Base-by-base conservation (phyloP, 2,797 vertebrate genomes). In the Borostomias antarcticus region DNA sequence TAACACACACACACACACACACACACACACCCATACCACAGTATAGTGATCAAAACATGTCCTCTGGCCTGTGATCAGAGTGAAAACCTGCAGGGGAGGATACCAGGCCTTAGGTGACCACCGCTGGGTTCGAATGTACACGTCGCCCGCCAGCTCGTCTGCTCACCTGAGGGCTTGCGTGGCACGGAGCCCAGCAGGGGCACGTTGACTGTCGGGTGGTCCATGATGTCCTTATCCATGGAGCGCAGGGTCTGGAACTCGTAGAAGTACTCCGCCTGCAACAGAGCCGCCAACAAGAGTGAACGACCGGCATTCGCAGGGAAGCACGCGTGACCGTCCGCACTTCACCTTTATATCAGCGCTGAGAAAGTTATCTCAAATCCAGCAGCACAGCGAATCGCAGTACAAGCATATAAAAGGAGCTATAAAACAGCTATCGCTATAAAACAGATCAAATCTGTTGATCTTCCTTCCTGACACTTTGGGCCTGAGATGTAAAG, bases 161-260 rank as follows among this genome's bases (percentile, higher is more conserved):
- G 91, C 91, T 72, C 79, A 96, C 95, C 95, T 92, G 95, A 94
- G 61, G 93, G 86, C 85, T 94, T 94, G 78, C 93, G 93, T 64
- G 95, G 93, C 68, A 96, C 85, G 53, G 89, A 92, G 83, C 95
- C 95, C 77, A 95, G 88, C 26, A 93, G 83, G 45, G 95, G 95
- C 23, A 95, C 83, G 65, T 93, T 96, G 80, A 96, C 85, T 0
- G 92, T 93, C 64, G 95, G 95, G 78, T 96, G 92, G 69, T 94
- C 93, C 95, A 96, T 96, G 86, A 96, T 93, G 79, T 93, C 92
- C 90, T 93, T 94, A 88, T 96, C 95, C 89, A 96, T 73, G 53
- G 95, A 96, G 4, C 87, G 93, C 70, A 96, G 88, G 35, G 92
- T 93, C 85, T 95, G 89, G 86, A 96, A 96, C 81, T 96, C 95